Evolutionary conservation across 64 coral and sea anemone genomes (phyloP).

Genomic region (Porites australiensis): DNA sequence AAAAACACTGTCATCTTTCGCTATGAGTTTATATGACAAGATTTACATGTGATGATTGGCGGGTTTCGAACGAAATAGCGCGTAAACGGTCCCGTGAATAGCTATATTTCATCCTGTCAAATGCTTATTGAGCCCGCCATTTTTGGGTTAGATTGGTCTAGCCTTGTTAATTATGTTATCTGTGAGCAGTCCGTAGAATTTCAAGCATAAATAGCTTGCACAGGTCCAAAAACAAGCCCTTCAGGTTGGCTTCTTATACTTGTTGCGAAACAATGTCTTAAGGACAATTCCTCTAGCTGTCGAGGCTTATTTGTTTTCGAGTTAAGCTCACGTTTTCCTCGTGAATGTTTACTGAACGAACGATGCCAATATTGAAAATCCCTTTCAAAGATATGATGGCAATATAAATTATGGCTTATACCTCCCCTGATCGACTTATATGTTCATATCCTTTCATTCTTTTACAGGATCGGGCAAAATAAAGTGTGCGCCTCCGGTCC

Average conservation of each 20-base stretch:
- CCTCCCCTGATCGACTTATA: too few relatives aligned
- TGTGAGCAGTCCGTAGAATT: neutral
- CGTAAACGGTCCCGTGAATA: neutral
- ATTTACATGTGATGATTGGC: slow-evolving; percentile 12
- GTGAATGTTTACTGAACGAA: too few relatives aligned
- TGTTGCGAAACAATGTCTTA: too few relatives aligned
- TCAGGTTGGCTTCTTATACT: neutral
- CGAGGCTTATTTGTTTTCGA: too few relatives aligned
- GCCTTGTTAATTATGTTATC: neutral
- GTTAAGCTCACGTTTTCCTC: too few relatives aligned
- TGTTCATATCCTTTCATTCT: too few relatives aligned
- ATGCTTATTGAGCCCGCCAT: slow-evolving; percentile 42
- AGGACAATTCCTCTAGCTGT: too few relatives aligned
- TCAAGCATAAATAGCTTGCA: neutral
- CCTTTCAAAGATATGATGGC: too few relatives aligned
- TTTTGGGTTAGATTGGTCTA: neutral
- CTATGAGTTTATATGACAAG: neutral
- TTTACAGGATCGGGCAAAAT: too few relatives aligned
- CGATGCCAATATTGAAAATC: too few relatives aligned
- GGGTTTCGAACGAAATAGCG: slow-evolving; percentile 1
- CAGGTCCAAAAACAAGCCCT: neutral
- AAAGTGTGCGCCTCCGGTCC: too few relatives aligned
- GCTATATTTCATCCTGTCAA: neutral
- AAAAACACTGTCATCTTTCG: neutral
- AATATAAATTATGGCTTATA: too few relatives aligned